Base-by-base conservation (phyloP, 2,113 vertebrate genomes). In the Petrocephalus microphthalmus region DNA sequence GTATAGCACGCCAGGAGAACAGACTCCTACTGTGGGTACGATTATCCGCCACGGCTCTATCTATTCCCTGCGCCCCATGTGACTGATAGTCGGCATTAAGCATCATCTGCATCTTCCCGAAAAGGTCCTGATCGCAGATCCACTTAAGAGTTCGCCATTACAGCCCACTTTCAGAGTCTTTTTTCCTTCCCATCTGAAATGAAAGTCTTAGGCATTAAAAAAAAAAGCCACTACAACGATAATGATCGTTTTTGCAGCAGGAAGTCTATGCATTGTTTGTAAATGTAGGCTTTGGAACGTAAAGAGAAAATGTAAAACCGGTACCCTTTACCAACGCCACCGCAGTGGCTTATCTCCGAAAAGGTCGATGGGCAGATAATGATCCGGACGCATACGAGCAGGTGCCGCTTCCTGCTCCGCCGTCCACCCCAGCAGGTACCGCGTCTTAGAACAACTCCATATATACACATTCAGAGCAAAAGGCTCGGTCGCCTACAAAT, bases 161-260 rank as follows among this genome's bases (percentile, higher is more conserved):
- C 7, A 20, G 17, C 20, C 42, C 33, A 17, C 71, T 15, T 29
- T 29, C 29, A 33, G 71, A 29, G 7, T n/a, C 4, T n/a, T 60
- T n/a, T 17, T 4, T 33, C 33, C 25, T 57, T 45, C 37, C 19
- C 42, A 64, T 22, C 37, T 45, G 54, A 45, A 57, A 87, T 64
- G 64, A 87, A 87, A 33, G 25, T 86, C 42, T 42, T 2, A 53
- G 57, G 17, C 2, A 2, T 15, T 56, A 17, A 11, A 54, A 54
- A 15, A 15, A 54, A 54, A 54, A 54, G 2, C 11, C 11, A 15
- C 17, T 19, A 42, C 42, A 2, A 64, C 88, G 87, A 87, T 87
- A 89, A 42, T 3, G 37, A 91, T 89, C 93, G 94, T 93, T 87
- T 90, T 89, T 71, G 92, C 90, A 92, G 93, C 91, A 91, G 89